Evolutionary conservation across 2,888 invertebrate species (phyloP).

Genomic region (Ectemnius lituratus): DNA sequence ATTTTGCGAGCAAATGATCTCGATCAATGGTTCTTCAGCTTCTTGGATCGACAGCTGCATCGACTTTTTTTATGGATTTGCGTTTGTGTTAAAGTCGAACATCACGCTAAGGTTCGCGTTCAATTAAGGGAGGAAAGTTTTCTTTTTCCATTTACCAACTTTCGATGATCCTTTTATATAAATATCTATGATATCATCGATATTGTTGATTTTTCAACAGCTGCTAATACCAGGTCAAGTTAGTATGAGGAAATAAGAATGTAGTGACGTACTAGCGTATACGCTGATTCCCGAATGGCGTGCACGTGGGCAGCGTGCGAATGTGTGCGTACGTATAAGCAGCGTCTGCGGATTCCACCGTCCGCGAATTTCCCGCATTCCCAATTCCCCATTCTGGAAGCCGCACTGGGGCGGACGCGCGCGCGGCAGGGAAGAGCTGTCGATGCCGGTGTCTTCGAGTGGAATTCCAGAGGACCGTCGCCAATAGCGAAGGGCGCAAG

Average conservation of each 20-base stretch:
- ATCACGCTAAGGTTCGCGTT: too few species aligned
- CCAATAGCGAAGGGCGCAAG: conserved; percentile 38
- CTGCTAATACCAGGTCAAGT: too few species aligned
- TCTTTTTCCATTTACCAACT: too few species aligned
- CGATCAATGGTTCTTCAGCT: not conserved
- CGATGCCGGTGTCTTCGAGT: conserved; percentile 47
- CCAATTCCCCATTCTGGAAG: conserved; percentile 30
- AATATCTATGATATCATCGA: too few species aligned
- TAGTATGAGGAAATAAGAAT: not conserved
- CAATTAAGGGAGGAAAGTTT: too few species aligned
- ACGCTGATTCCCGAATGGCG: not conserved
- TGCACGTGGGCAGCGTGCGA: not conserved
- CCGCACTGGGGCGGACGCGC: conserved; percentile 8
- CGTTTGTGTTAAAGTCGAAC: not conserved
- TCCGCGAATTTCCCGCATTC: conserved; percentile 50
- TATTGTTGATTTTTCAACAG: too few species aligned
- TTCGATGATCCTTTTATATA: too few species aligned
- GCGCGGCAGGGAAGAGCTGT: conserved; percentile 21
- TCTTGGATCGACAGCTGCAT: not conserved
- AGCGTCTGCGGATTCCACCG: conserved; percentile 19
- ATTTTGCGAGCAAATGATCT: not conserved
- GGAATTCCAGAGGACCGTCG: conserved; percentile 47
- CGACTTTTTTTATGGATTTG: not conserved
- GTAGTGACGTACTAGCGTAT: not conserved
- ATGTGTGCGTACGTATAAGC: not conserved